Percentiles rank a stretch among this genome's conserved stretches.
Evolutionary conservation across 2,113 vertebrate genomes (phyloP).

Genomic region (Vidua chalybeata): DNA sequence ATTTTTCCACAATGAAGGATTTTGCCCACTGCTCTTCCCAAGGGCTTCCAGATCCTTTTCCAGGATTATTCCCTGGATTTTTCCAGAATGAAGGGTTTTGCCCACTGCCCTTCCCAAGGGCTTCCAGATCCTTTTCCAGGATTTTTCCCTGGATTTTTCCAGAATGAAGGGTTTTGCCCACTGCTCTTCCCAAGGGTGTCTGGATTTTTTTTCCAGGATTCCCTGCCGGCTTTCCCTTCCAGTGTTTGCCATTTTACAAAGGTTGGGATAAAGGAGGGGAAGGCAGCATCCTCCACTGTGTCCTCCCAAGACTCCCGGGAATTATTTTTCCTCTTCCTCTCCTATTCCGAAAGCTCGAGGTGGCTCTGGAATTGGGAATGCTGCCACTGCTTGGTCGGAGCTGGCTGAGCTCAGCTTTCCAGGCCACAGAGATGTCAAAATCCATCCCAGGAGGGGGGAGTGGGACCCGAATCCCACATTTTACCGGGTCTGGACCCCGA

Average conservation of each 20-base stretch:
- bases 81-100: too few species aligned
- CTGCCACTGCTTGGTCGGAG: not conserved
- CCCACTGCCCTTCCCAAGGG: not conserved
- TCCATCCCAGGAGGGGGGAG: fast-evolving
- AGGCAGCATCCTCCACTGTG: fast-evolving
- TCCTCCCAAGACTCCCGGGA: not conserved
- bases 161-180: fast-evolving
- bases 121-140: too few species aligned
- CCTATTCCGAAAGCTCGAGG: not conserved
- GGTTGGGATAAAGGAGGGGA: not conserved
- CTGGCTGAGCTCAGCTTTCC: not conserved
- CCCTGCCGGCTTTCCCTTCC: not conserved
- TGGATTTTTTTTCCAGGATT: not conserved
- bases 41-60: too few species aligned
- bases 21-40: too few species aligned
- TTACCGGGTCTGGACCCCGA: not conserved
- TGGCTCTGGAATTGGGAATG: not conserved
- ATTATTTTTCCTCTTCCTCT: fast-evolving
- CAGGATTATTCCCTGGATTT: too few species aligned
- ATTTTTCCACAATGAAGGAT: too few species aligned
- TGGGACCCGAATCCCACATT: fast-evolving
- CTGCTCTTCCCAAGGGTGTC: not conserved
- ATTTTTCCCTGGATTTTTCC: too few species aligned
- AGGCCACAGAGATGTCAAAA: not conserved
- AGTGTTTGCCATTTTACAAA: not conserved